Conservation (phyloP, 2,113 vertebrate genomes). For the Otis tarda region DNA sequence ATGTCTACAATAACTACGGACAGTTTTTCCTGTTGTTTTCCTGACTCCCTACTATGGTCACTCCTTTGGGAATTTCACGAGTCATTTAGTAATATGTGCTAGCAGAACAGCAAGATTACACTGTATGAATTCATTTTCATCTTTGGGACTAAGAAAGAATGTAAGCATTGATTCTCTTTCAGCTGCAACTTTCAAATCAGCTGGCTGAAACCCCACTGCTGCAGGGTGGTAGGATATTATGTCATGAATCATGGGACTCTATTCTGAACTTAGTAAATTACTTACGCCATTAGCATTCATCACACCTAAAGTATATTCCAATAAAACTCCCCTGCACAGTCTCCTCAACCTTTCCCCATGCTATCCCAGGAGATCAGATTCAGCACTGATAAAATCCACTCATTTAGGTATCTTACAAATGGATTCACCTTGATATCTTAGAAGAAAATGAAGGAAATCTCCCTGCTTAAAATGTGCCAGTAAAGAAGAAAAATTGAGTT, state of each 20-base stretch:
- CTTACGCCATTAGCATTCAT: not conserved
- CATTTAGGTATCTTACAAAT: not conserved
- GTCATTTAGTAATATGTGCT: not conserved
- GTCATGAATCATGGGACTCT: not conserved
- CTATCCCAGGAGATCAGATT: not conserved
- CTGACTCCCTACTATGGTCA: not conserved
- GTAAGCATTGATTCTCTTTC: not conserved
- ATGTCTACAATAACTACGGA: not conserved
- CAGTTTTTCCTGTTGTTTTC: conserved; percentile 20
- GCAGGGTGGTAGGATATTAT: not conserved
- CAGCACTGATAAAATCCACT: not conserved
- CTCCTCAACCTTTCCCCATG: not conserved
- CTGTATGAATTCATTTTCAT: not conserved
- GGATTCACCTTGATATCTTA: not conserved
- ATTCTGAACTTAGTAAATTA: not conserved
- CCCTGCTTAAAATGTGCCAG: not conserved
- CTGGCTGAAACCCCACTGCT: not conserved
- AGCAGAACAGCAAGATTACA: not conserved
- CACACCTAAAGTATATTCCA: not conserved
- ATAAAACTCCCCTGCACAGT: not conserved
- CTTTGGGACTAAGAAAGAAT: not conserved
- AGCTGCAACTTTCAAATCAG: not conserved
- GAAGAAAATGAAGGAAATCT: not conserved
- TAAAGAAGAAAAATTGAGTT: not conserved
- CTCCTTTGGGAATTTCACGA: not conserved